These are phyloP conservation scores for Tachysurus vachellii DNA, from an alignment of 2,113 vertebrate genomes.

Conservation along the genomic window DNA sequence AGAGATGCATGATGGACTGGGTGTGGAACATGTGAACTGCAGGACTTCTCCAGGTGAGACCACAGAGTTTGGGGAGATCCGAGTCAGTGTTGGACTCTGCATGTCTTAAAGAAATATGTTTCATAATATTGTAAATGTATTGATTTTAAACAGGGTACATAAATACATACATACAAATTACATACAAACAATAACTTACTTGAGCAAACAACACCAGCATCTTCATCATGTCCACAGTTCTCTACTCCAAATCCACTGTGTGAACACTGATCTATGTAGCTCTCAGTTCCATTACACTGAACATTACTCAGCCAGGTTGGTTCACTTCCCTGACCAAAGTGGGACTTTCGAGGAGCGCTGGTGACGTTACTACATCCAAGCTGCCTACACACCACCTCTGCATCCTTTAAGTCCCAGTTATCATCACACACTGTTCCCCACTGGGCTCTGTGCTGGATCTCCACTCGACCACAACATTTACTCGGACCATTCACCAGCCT, in stretches of 20 bases:
- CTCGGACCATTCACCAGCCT: too few relatives aligned
- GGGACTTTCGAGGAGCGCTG: conserved; percentile 13
- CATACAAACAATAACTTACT: conserved; percentile 54
- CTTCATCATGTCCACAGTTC: conserved; percentile 68
- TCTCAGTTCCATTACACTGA: conserved; percentile 58
- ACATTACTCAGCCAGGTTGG: conserved; percentile 69
- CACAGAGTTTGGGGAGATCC: too few relatives aligned
- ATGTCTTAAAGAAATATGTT: too few relatives aligned
- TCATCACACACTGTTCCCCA: conserved; percentile 69
- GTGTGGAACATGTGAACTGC: too few relatives aligned
- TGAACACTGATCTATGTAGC: conserved; percentile 56
- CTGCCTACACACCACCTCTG: conserved; percentile 58
- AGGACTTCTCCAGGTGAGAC: too few relatives aligned
- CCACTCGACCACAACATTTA: conserved; percentile 63
- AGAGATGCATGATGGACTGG: too few relatives aligned
- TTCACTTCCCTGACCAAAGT: conserved; percentile 59
- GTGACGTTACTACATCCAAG: conserved; percentile 58
- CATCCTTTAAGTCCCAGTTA: conserved; percentile 60
- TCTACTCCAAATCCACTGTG: conserved; percentile 59
- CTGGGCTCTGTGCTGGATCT: conserved; percentile 22
- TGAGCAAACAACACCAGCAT: conserved; percentile 66
- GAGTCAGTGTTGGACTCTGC: too few relatives aligned
- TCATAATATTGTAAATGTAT: too few relatives aligned
- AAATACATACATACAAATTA: too few relatives aligned
- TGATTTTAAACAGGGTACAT: too few relatives aligned